A percentile compares a stretch with the other conserved stretches of the same genome.
Conservation (phyloP, 2,797 vertebrate species). For the Gadopsis marmoratus region DNA sequence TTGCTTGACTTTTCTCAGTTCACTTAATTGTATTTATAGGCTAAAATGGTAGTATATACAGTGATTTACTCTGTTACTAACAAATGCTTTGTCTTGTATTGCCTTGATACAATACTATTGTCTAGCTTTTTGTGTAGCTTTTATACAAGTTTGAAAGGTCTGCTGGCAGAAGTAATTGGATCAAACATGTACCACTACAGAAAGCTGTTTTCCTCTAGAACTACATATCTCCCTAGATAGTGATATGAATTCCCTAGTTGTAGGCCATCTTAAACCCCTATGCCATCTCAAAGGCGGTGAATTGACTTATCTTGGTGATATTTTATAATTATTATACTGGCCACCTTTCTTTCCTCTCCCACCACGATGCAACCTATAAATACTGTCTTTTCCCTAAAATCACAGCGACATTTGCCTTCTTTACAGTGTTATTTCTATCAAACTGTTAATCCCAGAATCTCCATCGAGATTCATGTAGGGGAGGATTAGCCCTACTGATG, state of each 20-base stretch:
- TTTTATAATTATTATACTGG: not conserved
- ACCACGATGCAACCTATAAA: slow-evolving; percentile 43
- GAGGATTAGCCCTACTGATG: slow-evolving; percentile 55
- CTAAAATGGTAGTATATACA: slow-evolving; percentile 13
- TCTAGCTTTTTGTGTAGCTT: not conserved
- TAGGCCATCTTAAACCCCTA: not conserved
- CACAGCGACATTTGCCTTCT: slow-evolving; percentile 20
- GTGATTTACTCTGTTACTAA: slow-evolving; percentile 30
- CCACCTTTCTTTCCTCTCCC: not conserved
- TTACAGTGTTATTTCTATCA: slow-evolving; percentile 24
- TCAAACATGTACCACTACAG: slow-evolving; percentile 7
- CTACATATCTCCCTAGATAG: not conserved
- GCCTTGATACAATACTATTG: slow-evolving; percentile 10
- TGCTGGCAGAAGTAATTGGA: slow-evolving; percentile 30
- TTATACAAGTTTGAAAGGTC: slow-evolving; percentile 13
- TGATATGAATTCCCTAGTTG: not conserved
- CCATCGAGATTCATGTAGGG: slow-evolving; percentile 39
- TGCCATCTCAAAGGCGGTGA: not conserved
- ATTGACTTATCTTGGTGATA: not conserved
- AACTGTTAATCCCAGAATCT: slow-evolving; percentile 63
- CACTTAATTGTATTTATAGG: slow-evolving; percentile 16
- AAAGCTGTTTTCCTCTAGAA: slow-evolving; percentile 26
- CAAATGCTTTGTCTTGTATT: slow-evolving; percentile 21
- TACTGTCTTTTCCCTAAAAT: slow-evolving; percentile 15
- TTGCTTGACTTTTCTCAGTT: slow-evolving; percentile 4